Evolutionary conservation across 1,140 invertebrate species (phyloP).

Genomic region (Heliconius congener): DNA sequence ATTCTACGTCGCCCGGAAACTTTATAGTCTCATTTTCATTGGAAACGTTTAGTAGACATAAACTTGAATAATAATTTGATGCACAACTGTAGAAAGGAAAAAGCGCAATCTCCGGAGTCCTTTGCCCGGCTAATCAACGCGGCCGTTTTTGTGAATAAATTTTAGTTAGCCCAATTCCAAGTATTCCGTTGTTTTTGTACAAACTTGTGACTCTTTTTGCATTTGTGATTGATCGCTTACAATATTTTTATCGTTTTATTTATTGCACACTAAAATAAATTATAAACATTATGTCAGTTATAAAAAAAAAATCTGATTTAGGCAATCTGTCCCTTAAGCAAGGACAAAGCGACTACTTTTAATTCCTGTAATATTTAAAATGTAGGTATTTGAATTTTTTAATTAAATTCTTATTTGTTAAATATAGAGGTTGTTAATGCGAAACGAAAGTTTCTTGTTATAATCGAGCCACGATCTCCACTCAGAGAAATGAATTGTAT

Average conservation of each 20-base stretch:
- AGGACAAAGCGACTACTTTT: no score
- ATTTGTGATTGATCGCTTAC: not conserved
- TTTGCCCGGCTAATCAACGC: conserved; percentile 57
- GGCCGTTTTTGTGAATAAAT: conserved; percentile 38
- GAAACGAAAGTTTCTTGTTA: no score
- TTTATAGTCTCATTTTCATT: conserved; percentile 81
- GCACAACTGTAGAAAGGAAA: conserved; percentile 56
- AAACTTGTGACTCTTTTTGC: not conserved
- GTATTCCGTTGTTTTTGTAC: not conserved
- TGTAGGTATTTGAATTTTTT: no score
- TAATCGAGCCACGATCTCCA: no score
- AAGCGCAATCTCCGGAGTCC: conserved; percentile 68
- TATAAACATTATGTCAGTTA: no score
- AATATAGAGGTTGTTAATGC: no score
- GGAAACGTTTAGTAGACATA: conserved; percentile 78
- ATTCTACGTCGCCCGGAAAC: conserved; percentile 77
- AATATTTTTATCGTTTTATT: not conserved
- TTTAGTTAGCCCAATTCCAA: not conserved
- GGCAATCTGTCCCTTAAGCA: no score
- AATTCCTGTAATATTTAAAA: no score
- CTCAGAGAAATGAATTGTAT: no score
- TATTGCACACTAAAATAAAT: no score
- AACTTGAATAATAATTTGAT: conserved; percentile 77
- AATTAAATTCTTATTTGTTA: no score
- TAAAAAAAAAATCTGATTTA: no score